Percentiles rank a stretch among this genome's conserved stretches.
These are phyloP conservation scores for Mongoloraphidia duomilia DNA, from an alignment of 2,888 invertebrate genomes.

Conservation along the genomic window DNA sequence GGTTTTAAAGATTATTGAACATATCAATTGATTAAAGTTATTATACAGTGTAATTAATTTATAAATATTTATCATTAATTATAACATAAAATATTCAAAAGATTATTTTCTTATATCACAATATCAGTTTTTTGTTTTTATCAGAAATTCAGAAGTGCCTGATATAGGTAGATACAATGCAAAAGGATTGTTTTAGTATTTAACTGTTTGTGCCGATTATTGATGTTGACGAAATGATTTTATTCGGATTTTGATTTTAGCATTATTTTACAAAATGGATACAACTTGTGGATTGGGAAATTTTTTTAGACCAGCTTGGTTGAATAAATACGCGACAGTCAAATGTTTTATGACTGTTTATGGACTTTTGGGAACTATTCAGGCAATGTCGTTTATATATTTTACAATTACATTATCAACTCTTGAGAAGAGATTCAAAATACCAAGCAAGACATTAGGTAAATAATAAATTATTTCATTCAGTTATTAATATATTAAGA, in stretches of 20 bases:
- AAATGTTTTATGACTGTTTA: conserved; percentile 44
- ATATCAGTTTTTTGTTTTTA: no score
- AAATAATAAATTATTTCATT: conserved; percentile 12
- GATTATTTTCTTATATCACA: no score
- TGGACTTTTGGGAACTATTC: conserved; percentile 46
- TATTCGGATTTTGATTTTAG: background rate
- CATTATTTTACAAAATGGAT: background rate
- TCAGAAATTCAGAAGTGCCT: no score
- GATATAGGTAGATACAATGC: no score
- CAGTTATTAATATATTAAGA: conserved; percentile 6
- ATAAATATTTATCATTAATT: no score
- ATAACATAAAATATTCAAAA: no score
- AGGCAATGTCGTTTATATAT: conserved; percentile 50
- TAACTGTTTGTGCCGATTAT: background rate
- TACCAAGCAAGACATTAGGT: conserved; percentile 53
- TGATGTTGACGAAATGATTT: no score
- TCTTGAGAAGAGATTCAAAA: conserved; percentile 51
- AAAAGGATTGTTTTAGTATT: no score
- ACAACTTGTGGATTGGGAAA: conserved; percentile 37
- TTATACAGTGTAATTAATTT: no score
- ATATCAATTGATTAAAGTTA: no score
- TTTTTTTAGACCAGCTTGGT: conserved; percentile 42
- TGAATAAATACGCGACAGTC: conserved; percentile 41
- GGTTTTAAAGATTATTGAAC: no score
- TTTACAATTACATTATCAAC: conserved; percentile 49